These are phyloP conservation scores for Taurulus bubalis DNA, from an alignment of 2,113 vertebrate species.

Conservation along the genomic window DNA sequence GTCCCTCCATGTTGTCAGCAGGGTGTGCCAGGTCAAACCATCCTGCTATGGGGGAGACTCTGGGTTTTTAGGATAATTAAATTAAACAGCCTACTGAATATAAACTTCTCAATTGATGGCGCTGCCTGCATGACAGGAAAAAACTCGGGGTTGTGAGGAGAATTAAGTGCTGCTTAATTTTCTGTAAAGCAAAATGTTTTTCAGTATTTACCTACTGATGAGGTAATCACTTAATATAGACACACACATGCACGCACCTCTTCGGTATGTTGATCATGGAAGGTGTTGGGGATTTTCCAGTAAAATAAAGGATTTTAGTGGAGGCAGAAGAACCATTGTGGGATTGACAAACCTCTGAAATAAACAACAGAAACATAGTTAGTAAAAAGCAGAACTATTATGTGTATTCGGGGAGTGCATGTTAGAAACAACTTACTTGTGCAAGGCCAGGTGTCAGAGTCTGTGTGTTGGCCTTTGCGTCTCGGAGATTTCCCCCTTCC, in stretches of 20 bases:
- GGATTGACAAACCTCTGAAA: slow-evolving; percentile 88
- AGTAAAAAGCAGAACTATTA: neutral
- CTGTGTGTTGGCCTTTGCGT: slow-evolving; percentile 81
- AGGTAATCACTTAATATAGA: neutral
- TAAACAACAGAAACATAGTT: slow-evolving; percentile 29
- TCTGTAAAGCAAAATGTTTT: too few species aligned
- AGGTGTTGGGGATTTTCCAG: slow-evolving; percentile 93
- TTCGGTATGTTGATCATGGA: slow-evolving; percentile 98
- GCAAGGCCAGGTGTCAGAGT: slow-evolving; percentile 89
- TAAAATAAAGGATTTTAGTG: slow-evolving; percentile 98
- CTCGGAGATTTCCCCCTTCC: slow-evolving; percentile 87
- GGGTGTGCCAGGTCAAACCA: too few species aligned
- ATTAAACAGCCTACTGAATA: too few species aligned
- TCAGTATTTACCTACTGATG: too few species aligned
- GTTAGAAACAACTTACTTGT: slow-evolving; percentile 85
- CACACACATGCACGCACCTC: slow-evolving; percentile 81
- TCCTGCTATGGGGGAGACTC: too few species aligned
- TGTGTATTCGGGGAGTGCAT: neutral
- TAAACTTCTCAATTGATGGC: too few species aligned
- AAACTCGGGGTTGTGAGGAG: too few species aligned
- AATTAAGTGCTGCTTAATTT: too few species aligned
- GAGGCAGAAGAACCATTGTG: slow-evolving; percentile 88
- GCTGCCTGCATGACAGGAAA: too few species aligned
- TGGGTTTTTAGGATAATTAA: too few species aligned
- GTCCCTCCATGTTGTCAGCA: too few species aligned